These are phyloP conservation scores for Pandemis corylana DNA, from an alignment of 2,888 invertebrate genomes.

Conservation along the genomic window DNA sequence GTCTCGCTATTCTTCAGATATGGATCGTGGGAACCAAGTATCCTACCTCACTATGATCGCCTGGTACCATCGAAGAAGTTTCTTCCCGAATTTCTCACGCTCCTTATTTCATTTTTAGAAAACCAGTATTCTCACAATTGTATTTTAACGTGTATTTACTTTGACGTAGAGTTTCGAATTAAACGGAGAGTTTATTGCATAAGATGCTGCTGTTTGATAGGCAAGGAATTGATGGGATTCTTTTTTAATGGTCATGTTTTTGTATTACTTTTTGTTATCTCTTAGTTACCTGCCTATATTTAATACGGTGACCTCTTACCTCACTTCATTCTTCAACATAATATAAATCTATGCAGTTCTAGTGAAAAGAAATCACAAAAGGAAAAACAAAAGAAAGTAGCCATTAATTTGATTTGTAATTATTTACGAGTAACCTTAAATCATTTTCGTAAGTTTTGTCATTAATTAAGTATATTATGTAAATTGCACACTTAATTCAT, in stretches of 20 bases:
- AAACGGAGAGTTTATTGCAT: neutral
- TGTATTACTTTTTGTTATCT: too few relatives aligned
- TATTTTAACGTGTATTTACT: constrained; percentile 48
- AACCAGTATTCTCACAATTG: constrained; percentile 55
- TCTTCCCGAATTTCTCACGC: constrained; percentile 84
- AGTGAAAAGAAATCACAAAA: too few relatives aligned
- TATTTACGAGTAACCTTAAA: too few relatives aligned
- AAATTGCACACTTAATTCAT: constrained; percentile 15
- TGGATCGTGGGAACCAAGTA: constrained; percentile 66
- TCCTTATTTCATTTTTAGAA: constrained; percentile 71
- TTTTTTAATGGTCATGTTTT: neutral
- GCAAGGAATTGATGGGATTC: neutral
- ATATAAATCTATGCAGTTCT: too few relatives aligned
- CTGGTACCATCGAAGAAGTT: constrained; percentile 80
- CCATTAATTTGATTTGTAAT: neutral
- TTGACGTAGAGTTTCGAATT: constrained; percentile 21
- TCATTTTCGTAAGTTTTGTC: neutral
- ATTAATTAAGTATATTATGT: neutral
- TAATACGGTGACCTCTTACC: neutral
- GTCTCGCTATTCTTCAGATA: neutral
- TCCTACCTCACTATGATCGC: constrained; percentile 61
- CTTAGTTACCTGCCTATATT: too few relatives aligned
- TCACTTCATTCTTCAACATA: neutral
- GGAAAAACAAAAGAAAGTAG: too few relatives aligned
- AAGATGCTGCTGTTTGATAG: constrained; percentile 13